Conservation (phyloP, 1,140 invertebrate species). For the Ceratoteleas bidentatus region DNA sequence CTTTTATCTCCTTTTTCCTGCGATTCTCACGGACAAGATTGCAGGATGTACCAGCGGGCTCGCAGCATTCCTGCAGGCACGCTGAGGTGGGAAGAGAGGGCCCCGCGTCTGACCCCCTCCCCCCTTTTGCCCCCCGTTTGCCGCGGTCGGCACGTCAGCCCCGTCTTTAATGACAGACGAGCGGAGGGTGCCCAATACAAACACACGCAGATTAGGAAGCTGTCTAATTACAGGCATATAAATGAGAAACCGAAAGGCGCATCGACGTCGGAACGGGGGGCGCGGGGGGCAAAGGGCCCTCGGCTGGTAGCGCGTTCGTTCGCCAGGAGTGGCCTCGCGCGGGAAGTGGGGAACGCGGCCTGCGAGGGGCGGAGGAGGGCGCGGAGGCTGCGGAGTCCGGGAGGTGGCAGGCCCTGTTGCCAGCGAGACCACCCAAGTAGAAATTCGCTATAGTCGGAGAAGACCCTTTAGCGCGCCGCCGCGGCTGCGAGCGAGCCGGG, state of each 20-base stretch:
- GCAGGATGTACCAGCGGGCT: constrained; percentile 56
- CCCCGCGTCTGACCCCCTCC: background rate
- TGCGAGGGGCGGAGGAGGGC: constrained; percentile 17
- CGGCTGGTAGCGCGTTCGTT: constrained; percentile 56
- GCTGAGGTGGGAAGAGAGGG: constrained; percentile 5
- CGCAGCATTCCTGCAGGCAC: constrained; percentile 57
- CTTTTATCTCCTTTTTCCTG: constrained; percentile 45
- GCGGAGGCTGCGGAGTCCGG: constrained; percentile 64
- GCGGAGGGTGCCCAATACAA: constrained; percentile 63
- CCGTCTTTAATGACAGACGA: constrained; percentile 63
- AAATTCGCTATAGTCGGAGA: constrained; percentile 77
- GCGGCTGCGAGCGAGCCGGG: constrained; percentile 48
- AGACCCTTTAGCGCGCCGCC: constrained; percentile 62
- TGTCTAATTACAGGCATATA: constrained; percentile 77
- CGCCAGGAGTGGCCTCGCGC: constrained; percentile 2
- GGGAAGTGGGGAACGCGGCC: constrained; percentile 44
- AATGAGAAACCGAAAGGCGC: constrained; percentile 64
- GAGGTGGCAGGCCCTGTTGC: constrained; percentile 78
- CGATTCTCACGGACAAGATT: constrained; percentile 65
- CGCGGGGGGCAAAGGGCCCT: background rate
- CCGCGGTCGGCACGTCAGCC: constrained; percentile 48
- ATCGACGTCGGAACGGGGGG: background rate
- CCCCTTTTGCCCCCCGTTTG: background rate
- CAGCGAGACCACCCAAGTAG: constrained; percentile 80
- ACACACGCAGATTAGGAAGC: constrained; percentile 71